phyloP scores from a whole-genome alignment of 2,888 invertebrate genomes.

The Cheilosia urbana region DNA sequence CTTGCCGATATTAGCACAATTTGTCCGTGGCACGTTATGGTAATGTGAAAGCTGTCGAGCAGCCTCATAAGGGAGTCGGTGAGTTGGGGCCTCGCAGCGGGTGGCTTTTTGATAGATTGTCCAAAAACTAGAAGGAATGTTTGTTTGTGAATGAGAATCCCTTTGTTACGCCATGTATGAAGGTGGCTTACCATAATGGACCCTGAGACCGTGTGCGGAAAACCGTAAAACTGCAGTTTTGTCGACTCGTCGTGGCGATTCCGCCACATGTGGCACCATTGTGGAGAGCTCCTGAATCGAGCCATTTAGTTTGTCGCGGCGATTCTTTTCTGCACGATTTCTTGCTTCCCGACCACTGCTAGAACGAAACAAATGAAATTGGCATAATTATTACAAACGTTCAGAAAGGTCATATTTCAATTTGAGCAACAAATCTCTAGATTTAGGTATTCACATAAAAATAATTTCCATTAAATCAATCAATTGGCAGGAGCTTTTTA shows the following conservation, averaged over 20 bases:
- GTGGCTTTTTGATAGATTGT: slow-evolving; percentile 84
- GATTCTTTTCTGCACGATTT: slow-evolving; percentile 95
- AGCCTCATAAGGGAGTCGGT: slow-evolving; percentile 88
- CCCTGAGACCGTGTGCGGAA: slow-evolving; percentile 92
- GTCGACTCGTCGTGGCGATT: slow-evolving; percentile 93
- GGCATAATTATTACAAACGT: not conserved
- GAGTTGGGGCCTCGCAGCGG: slow-evolving; percentile 84
- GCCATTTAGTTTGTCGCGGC: slow-evolving; percentile 94
- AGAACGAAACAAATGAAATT: slow-evolving; percentile 6
- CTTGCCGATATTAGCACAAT: slow-evolving; percentile 94
- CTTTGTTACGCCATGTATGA: not conserved
- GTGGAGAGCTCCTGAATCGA: slow-evolving; percentile 92
- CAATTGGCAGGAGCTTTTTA: too few relatives aligned
- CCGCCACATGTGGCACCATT: slow-evolving; percentile 92
- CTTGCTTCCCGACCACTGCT: slow-evolving; percentile 90
- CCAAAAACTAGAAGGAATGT: slow-evolving; percentile 84
- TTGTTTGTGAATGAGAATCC: not conserved
- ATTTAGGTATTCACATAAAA: too few relatives aligned
- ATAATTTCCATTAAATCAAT: too few relatives aligned
- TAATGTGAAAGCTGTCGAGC: slow-evolving; percentile 91
- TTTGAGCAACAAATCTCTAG: not conserved
- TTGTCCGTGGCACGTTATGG: slow-evolving; percentile 91
- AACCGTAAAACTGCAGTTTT: slow-evolving; percentile 95
- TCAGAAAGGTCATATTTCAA: not conserved
- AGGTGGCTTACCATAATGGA: slow-evolving; percentile 86